Evolutionary conservation across 2,113 vertebrate species (phyloP), one percentile per base, ranked within the genome.

Genomic region (Tretioscincus oriximinensis): DNA sequence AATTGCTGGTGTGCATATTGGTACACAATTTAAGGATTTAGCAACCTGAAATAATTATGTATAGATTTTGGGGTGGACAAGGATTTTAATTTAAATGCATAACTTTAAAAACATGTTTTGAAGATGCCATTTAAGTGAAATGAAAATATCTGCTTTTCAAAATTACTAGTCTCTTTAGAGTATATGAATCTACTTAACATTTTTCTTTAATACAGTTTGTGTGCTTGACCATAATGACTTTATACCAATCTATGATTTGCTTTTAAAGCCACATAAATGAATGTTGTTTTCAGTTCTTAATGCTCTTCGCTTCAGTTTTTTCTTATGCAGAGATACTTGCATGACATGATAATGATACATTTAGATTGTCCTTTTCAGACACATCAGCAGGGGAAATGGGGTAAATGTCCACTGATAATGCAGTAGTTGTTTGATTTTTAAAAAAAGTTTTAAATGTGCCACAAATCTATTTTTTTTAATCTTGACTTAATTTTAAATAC

Each of bases 221-320:
- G 35, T 89, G 88, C 87, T 77, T 86, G 89, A 92, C 90, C 63
- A 85, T 84, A 93, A 77, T 88, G 90, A 90, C 80, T 77, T 78
- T 86, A 78, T 73, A 86, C 64, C 83, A 91, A 86, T 79, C 77
- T 84, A 5, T 93, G 91, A 92, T 90, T 93, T 93, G 83, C 90
- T 92, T 92, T 90, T 90, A 93, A 88, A 90, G 81, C 83, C 84
- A 78, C 88, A 90, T 92, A 92, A 90, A 35, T 58, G 70, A 76
- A 60, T 20, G 54, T 87, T 91, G 81, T 81, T 92, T 90, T 76
- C 76, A 1, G 18, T 92, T 91, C 88, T 92, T 85, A 92, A 91
- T 86, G 77, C 71, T 92, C 85, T 81, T 83, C 89, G 74, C 90
- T 79, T 67, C 45, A 86, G 84, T 81, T 84, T 76, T 88, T 90